Percentiles rank a stretch among this genome's conserved stretches.
phyloP scores from a whole-genome alignment of 2,113 vertebrate species.

The Macquaria australasica region DNA sequence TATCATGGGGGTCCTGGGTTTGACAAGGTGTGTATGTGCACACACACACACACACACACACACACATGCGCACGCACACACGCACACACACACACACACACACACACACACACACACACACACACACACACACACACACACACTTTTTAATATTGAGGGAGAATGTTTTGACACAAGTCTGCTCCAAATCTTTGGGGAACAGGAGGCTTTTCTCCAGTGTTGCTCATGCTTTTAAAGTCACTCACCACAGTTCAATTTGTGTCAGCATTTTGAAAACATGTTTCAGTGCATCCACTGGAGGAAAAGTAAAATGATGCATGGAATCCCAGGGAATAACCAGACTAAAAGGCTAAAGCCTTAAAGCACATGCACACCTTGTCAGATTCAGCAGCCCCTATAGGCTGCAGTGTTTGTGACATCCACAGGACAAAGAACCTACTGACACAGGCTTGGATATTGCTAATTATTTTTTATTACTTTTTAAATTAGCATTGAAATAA shows the following conservation, averaged over 20 bases:
- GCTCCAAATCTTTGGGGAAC: constrained; percentile 31
- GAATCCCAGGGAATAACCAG: constrained; percentile 10
- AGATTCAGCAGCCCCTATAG: neutral
- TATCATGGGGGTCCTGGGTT: neutral
- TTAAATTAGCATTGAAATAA: neutral
- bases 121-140: constrained; percentile 9
- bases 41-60: constrained; percentile 27
- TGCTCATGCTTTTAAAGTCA: constrained; percentile 42
- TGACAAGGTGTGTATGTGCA: neutral
- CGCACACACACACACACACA: constrained; percentile 28
- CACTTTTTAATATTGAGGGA: constrained; percentile 28
- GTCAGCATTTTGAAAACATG: constrained; percentile 48
- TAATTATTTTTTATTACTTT: neutral
- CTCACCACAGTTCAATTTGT: constrained; percentile 45
- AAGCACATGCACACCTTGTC: constrained; percentile 3
- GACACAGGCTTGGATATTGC: neutral
- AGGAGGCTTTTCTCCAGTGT: constrained; percentile 8
- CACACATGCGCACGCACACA: constrained; percentile 17
- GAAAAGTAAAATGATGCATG: constrained; percentile 16
- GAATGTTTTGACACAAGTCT: constrained; percentile 40
- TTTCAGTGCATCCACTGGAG: constrained; percentile 1
- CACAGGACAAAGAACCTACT: neutral
- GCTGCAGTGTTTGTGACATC: constrained; percentile 12
- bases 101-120: constrained; percentile 18
- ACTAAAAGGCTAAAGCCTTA: constrained; percentile 5